Base-by-base conservation (phyloP, 2,888 invertebrate genomes). In the Leptinotarsa haldemani region DNA sequence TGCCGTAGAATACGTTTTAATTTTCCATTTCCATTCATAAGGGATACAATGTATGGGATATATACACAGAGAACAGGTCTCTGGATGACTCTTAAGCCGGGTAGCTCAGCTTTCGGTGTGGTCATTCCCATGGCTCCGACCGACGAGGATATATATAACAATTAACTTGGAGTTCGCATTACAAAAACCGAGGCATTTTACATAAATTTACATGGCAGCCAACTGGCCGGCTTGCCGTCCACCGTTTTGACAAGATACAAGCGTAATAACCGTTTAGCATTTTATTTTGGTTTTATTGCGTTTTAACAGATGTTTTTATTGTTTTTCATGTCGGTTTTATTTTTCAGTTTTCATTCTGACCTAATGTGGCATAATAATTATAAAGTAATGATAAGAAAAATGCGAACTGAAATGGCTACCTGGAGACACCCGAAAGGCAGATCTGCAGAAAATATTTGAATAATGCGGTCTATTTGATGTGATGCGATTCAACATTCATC, bases 201-300 rank as follows among this genome's bases (percentile, higher is more conserved):
- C 87, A 87, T 87, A 87, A 84, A 87, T 87, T 86, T 86, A 83
- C 87, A 87, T 86, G 82, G 75, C 78, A 83, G 85, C 83, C 83
- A 84, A 85, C 83, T 84, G 82, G 83, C 82, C 77, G 78, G 78
- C 80, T 82, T 77, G 78, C 78, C 80, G 82, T 81, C 82, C 82
- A 83, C 81, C 83, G 84, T 84, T 85, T 86, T 84, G 84, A 85
- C 85, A 83, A 84, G 83, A 78, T 83, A 83, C 84, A 84, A 82
- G 83, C 82, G 84, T 84, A 84, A 83, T 82, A 80, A 75, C 78
- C 82, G 78, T 83, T 84, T 83, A 82, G 80, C 82, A 82, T 84
- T 82, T 82, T 78, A 79, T 75, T 83, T 83, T 81, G 81, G 82
- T 80, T 82, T 84, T 83, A 84, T 84, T 83, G 75, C 77, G 71